Base-by-base conservation (phyloP, 2,888 invertebrate genomes). In the Nephrotoma guestfalica region DNA sequence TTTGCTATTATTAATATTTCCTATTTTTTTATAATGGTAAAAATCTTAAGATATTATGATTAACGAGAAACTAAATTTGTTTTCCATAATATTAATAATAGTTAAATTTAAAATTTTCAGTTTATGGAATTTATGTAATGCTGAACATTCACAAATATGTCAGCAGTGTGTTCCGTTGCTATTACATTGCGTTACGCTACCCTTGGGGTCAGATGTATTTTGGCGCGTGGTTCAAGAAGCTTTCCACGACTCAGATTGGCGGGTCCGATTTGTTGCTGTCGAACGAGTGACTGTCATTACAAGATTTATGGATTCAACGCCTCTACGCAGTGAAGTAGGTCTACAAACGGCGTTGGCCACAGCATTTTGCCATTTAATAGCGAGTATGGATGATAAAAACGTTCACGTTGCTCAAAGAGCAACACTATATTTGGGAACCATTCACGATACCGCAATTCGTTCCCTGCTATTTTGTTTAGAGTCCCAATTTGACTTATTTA, bases 401-500 rank as follows among this genome's bases (percentile, higher is more conserved):
- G 96, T 98, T 15, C 96, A 97, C 89, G 98, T 99, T 2, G 98
- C 99, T 0, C 99, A 99, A 91, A 93, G 98, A 89, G 96, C 98
- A 4, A 96, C 97, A 0, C 93, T 98, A 2, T 97, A 97, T 91
- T 94, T 99, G 87, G 98, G 98, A 88, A 98, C 98, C 15, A 95
- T 99, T 89, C 98, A 98, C 90, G 97, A 97, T 89, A 93, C 95
- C 86, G 96, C 98, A 86, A 94, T 98, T 71, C 92, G 97, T 96
- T 94, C 97, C 87, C 93, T 98, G 88, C 94, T 98, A 86, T 95
- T 96, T 93, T 99, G 99, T 91, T 92, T 99, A 92, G 99, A 99
- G 93, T 96, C 97, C 0, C 99, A 99, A 92, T 99, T 99, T 92
- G 99, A 99, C 93, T 94, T 97, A 87, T 98, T 99, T 88, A 98